Evolutionary conservation across 2,888 invertebrate species (phyloP).

Genomic region (Eilema depressum): DNA sequence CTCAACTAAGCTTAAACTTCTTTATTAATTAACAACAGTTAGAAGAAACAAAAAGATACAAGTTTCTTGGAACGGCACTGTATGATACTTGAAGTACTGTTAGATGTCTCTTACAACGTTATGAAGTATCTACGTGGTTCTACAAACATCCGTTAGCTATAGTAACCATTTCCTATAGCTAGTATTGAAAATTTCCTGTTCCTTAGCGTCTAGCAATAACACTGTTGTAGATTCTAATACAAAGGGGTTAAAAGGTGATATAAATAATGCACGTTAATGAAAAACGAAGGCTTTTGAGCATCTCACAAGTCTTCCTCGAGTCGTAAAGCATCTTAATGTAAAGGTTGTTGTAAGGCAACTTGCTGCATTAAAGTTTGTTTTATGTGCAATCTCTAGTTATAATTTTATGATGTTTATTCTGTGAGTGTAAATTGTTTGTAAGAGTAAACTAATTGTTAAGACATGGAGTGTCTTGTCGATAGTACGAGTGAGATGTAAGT

Average conservation of each 20-base stretch:
- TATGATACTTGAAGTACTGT: neutral
- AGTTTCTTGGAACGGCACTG: neutral
- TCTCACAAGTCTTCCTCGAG: constrained; percentile 66
- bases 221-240: constrained; percentile 28
- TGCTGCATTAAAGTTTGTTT: constrained; percentile 41
- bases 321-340: constrained; percentile 58
- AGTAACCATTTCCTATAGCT: neutral
- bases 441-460: neutral
- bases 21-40: neutral
- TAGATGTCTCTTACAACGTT: neutral
- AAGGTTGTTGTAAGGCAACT: constrained; percentile 60
- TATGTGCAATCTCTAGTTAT: constrained; percentile 39
- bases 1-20: too few species aligned
- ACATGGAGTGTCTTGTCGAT: neutral
- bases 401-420: constrained; percentile 24
- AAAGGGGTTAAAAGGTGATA: constrained; percentile 61
- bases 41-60: neutral
- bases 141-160: neutral
- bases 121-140: neutral
- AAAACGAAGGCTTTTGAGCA: constrained; percentile 56
- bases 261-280: constrained; percentile 70
- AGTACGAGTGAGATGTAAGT: neutral
- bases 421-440: neutral
- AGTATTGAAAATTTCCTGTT: neutral
- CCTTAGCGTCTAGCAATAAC: neutral